Conservation (phyloP, 1,140 invertebrate genomes). For the Sitobion miscanthi region DNA sequence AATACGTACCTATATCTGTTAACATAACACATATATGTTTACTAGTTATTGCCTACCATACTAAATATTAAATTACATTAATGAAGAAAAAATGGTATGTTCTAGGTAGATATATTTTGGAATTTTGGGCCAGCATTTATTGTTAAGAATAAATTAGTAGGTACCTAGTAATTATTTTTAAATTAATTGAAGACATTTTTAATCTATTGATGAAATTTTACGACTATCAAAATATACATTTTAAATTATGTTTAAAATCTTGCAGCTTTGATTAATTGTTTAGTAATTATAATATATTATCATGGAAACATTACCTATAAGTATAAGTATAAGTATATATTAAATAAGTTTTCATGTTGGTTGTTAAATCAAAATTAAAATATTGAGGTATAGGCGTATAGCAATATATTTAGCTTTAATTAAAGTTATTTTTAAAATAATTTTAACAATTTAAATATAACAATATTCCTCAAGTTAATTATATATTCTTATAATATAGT, state of each 20-base stretch:
- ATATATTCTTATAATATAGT: too few relatives aligned
- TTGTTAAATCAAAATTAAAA: background rate
- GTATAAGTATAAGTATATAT: too few relatives aligned
- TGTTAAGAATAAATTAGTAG: background rate
- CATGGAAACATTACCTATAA: background rate
- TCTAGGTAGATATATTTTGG: background rate
- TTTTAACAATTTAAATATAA: background rate
- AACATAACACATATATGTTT: slow-evolving; percentile 2
- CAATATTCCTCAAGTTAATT: background rate
- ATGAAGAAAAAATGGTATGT: background rate
- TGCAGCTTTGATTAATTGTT: background rate
- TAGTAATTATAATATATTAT: background rate
- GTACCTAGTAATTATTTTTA: slow-evolving; percentile 25
- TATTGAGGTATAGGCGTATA: background rate
- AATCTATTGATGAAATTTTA: background rate
- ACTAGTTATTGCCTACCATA: background rate
- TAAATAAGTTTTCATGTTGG: background rate
- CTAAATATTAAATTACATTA: background rate
- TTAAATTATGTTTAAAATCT: background rate
- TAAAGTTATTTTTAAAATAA: background rate
- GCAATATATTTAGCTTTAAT: background rate
- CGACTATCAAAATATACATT: background rate
- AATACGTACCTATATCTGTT: background rate
- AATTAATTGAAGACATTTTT: background rate
- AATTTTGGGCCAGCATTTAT: slow-evolving; percentile 31